Percentiles rank a stretch among this genome's conserved stretches.
These are phyloP conservation scores for Batillaria attramentaria DNA, from an alignment of 1,140 invertebrate genomes.

Conservation along the genomic window DNA sequence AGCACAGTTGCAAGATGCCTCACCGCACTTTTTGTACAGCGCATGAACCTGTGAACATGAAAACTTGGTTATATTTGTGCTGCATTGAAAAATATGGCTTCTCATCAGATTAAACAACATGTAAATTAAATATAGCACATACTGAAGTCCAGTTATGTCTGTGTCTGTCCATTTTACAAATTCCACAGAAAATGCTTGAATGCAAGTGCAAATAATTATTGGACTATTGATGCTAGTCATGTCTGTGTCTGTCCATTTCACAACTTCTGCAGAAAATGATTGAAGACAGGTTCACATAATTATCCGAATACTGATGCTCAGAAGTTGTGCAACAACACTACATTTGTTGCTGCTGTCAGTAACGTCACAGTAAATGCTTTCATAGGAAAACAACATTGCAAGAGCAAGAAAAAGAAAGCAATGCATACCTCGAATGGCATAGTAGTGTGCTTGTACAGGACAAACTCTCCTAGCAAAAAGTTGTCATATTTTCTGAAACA, in stretches of 20 bases:
- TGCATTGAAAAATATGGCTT: slow-evolving; percentile 1
- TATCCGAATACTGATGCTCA: no score
- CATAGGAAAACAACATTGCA: not conserved
- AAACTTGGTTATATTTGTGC: no score
- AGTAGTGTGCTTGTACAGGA: slow-evolving; percentile 58
- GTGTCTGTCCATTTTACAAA: no score
- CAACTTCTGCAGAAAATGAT: no score
- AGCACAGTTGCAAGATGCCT: slow-evolving; percentile 63
- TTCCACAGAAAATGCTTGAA: no score
- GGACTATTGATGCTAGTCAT: no score
- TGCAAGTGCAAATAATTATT: no score
- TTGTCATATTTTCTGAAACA: slow-evolving; percentile 60
- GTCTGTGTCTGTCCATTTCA: no score
- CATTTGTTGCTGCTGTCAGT: no score
- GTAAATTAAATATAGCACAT: not conserved
- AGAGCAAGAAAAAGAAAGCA: not conserved
- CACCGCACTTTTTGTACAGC: slow-evolving; percentile 46
- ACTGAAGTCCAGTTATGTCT: no score
- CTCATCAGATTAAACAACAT: not conserved
- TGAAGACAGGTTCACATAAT: no score
- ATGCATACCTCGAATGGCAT: slow-evolving; percentile 48
- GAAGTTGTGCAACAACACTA: not conserved
- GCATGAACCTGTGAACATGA: slow-evolving; percentile 44
- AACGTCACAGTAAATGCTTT: no score
- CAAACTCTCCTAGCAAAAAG: slow-evolving; percentile 61